phyloP scores from a whole-genome alignment of 2,113 vertebrate species.

The Lota lota region DNA sequence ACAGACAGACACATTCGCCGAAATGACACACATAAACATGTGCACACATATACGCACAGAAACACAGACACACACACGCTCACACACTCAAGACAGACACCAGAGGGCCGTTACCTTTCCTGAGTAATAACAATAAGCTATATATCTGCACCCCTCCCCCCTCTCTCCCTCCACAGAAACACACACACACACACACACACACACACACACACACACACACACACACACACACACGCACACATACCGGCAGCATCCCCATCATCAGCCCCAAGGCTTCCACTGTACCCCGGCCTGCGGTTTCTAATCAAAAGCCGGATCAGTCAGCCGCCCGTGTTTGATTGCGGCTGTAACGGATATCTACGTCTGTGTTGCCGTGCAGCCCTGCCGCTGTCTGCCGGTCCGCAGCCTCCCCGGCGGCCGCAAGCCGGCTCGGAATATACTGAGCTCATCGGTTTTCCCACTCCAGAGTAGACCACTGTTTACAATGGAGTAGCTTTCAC shows the following conservation, averaged over 20 bases:
- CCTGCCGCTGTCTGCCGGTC: slow-evolving; percentile 8
- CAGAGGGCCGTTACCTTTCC: not conserved
- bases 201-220: not conserved
- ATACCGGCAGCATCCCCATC: not conserved
- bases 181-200: not conserved
- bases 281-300: slow-evolving; percentile 28
- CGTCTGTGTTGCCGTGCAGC: not conserved
- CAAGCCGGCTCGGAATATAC: slow-evolving; percentile 33
- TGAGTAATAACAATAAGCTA: slow-evolving; percentile 5
- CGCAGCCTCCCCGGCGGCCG: slow-evolving; percentile 9
- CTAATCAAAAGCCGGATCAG: slow-evolving; percentile 35
- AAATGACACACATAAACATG: too few relatives aligned
- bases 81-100: not conserved
- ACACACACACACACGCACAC: not conserved
- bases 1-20: too few relatives aligned
- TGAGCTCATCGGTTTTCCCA: slow-evolving; percentile 33
- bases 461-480: slow-evolving; percentile 16
- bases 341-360: slow-evolving; percentile 28
- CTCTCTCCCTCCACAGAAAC: too few relatives aligned
- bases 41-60: too few relatives aligned
- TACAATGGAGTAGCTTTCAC: slow-evolving; percentile 29
- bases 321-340: slow-evolving; percentile 44
- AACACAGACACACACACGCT: too few relatives aligned
- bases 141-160: slow-evolving; percentile 18
- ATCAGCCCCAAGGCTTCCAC: slow-evolving; percentile 7